A percentile compares a stretch with the other conserved stretches of the same genome.
These are phyloP conservation scores for Dryadula phaetusa DNA, from an alignment of 2,888 invertebrate species.

Conservation along the genomic window DNA sequence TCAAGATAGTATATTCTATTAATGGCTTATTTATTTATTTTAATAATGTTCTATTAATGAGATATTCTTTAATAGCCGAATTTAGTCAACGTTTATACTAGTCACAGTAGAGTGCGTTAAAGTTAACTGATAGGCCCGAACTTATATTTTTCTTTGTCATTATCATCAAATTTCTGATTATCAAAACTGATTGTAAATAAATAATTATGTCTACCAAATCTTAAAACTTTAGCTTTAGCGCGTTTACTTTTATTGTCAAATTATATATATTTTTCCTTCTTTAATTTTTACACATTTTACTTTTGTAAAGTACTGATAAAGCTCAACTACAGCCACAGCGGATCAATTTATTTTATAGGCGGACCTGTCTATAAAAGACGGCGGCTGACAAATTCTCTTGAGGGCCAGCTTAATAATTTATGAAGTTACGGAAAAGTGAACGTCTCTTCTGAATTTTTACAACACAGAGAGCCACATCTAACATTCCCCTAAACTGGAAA, in stretches of 20 bases:
- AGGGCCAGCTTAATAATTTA: constrained; percentile 63
- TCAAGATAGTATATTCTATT: no score
- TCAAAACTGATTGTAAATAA: no score
- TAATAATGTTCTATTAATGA: no score
- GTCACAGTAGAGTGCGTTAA: no score
- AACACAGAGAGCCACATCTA: constrained; percentile 27
- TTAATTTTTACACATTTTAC: constrained; percentile 47
- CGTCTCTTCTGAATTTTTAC: constrained; percentile 45
- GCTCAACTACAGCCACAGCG: constrained; percentile 58
- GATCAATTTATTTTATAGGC: constrained; percentile 69
- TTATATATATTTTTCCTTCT: constrained; percentile 17
- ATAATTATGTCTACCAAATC: no score
- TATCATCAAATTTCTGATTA: no score
- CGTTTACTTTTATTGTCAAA: neutral
- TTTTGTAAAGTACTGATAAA: constrained; percentile 63
- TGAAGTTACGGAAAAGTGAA: constrained; percentile 56
- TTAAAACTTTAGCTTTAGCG: neutral
- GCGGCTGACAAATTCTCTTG: constrained; percentile 63
- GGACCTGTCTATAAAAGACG: constrained; percentile 67
- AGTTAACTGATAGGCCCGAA: no score
- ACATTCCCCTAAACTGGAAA: constrained; percentile 32
- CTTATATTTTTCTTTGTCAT: neutral
- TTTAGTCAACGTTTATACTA: neutral
- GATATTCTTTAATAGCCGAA: no score
- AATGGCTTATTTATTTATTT: no score